A percentile compares a stretch with the other conserved stretches of the same genome.
phyloP scores from a whole-genome alignment of 2,797 vertebrate species.

The Clamator glandarius region DNA sequence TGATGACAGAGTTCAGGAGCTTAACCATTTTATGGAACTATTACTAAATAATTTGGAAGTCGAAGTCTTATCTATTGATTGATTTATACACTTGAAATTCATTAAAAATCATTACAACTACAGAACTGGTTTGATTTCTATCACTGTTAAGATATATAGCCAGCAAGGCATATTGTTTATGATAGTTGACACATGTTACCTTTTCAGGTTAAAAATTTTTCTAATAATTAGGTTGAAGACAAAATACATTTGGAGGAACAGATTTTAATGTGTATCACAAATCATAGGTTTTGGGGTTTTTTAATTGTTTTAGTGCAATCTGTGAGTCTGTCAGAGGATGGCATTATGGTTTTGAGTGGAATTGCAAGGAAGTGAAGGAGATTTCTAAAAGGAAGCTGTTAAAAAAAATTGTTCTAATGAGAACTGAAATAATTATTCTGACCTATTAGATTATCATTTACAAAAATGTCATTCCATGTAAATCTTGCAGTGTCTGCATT shows the following conservation, averaged over 20 bases:
- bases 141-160: background rate
- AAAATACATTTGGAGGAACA: background rate
- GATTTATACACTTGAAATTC: background rate
- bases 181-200: background rate
- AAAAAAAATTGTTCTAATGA: background rate
- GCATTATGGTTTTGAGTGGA: background rate
- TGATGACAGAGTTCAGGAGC: background rate
- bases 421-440: background rate
- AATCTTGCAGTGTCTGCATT: background rate
- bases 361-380: background rate
- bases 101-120: background rate
- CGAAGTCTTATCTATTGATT: background rate
- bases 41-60: background rate
- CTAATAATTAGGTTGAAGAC: background rate
- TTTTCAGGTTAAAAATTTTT: background rate
- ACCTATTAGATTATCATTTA: background rate
- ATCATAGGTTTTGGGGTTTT: background rate
- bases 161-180: background rate
- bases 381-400: background rate
- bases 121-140: background rate
- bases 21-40: background rate
- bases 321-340: constrained; percentile 9
- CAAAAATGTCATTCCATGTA: background rate
- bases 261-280: background rate
- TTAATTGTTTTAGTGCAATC: background rate